phyloP scores from a whole-genome alignment of 2,888 invertebrate genomes.

The Pterostichus madidus region DNA sequence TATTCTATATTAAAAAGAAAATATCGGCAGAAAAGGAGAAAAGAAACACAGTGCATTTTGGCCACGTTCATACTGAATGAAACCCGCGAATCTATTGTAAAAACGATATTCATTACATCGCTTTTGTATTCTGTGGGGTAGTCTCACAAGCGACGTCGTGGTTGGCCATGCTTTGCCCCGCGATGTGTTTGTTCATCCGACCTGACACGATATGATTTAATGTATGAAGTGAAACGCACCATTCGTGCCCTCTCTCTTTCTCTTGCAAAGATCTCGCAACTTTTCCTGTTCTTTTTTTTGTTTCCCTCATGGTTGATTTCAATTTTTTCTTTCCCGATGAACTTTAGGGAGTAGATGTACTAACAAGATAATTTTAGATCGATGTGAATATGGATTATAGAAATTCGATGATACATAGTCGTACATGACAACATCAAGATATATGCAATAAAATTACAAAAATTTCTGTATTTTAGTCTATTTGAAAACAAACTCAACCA shows the following conservation, averaged over 20 bases:
- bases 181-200: conserved; percentile 31
- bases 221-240: conserved; percentile 36
- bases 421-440: not conserved
- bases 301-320: not conserved
- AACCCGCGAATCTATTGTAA: conserved; percentile 51
- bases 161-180: conserved; percentile 9
- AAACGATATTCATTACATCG: conserved; percentile 53
- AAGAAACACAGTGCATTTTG: conserved; percentile 3
- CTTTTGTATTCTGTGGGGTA: conserved; percentile 23
- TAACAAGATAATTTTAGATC: conserved; percentile 1
- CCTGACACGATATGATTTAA: conserved; percentile 54
- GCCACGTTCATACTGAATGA: conserved; percentile 26
- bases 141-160: not conserved
- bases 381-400: not conserved
- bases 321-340: not conserved
- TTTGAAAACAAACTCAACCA: too few species aligned
- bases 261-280: not conserved
- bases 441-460: too few species aligned
- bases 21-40: conserved; percentile 7
- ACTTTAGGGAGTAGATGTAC: not conserved
- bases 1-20: not conserved
- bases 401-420: not conserved
- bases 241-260: not conserved
- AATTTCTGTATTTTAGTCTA: too few species aligned
- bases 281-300: not conserved